Evolutionary conservation across 2,888 invertebrate species (phyloP), one percentile per base, ranked within the genome.

Genomic region (Xestobium rufovillosum): DNA sequence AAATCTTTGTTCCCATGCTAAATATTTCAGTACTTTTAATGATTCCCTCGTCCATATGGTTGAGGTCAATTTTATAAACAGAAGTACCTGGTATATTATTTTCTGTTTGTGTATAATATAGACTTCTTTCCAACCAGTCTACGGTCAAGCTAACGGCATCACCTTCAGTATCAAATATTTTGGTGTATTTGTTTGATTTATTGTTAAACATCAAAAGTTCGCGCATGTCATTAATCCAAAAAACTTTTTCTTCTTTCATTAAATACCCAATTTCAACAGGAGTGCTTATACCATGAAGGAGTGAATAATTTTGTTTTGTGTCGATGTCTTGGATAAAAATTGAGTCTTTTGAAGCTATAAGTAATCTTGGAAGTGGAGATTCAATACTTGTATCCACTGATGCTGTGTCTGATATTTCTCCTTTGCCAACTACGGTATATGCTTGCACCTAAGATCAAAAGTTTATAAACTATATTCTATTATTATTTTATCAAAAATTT

Each of bases 111-210:
- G 82, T 73, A 79, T 88, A 90, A 60, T 87, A 94, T 3, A 94
- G 67, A 29, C 80, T 78, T 31, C 90, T 73, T 31, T 83, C 78
- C 27, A 94, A 75, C 94, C 94, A 95, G 64, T 95, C 92, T 1
- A 89, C 71, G 2, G 84, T 78, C 14, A 94, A 64, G 41, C 83
- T 79, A 6, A 75, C 61, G 0, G 75, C 75, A 16, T 72, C 72
- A n/a, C 71, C 71, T 17, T 72, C 69, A 38, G 80, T 59, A 8
- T 72, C 67, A 1, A 72, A 61, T 19, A 81, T 66, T 55, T 76
- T 76, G 0, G 67, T 66, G n/a, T 19, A 19, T 2, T 67, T 63
- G 47, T 66, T 75, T 43, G 66, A 67, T 9, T 73, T 76, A 45
- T 73, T 68, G 45, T 73, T 68, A 1, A 77, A 76, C 14, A 74